Evolutionary conservation across 2,113 vertebrate genomes (phyloP), one percentile per base, ranked within the genome.

Genomic region (Asarcornis scutulata): DNA sequence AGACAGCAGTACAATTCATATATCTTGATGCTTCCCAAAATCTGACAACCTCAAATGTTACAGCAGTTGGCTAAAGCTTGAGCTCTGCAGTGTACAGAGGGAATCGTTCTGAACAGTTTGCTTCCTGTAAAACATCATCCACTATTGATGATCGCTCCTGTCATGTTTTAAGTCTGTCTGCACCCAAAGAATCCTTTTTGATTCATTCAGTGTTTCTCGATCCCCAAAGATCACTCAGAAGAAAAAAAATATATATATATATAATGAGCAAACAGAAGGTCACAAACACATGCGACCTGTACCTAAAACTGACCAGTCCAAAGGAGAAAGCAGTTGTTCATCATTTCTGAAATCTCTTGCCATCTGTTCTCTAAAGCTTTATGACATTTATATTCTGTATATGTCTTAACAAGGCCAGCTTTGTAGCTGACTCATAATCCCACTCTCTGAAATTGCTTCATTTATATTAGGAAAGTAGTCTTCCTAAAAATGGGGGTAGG

Each of bases 301-400:
- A n/a, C 31, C 88, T 84, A 76, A 56, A 32, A 62, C 36, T 42
- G 5, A 80, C 74, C 85, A 89, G 76, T 55, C 71, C 71, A 74
- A 84, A 86, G 38, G 60, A 95, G 75, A 89, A 95, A 92, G 58
- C 55, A 74, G 62, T 64, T 86, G 36, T 88, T 95, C 91, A 78
- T 81, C 3, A 81, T 74, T 94, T 88, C 77, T 89, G 64, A 95
- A 97, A 96, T 92, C 73, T 97, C 81, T 86, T 53, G 23, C 96
- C 97, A 97, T 96, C 96, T 97, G 96, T 76, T 95, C 82, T 95
- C 80, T 91, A 72, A 89, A 91, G 72, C 53, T 92, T 83, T 93
- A 69, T 52, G 90, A 82, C 87, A 95, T 94, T 89, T 95, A 91
- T 93, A 78, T 92, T 92, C 86, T 89, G 81, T 60, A 53, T 77